A percentile compares a stretch with the other conserved stretches of the same genome.
These are phyloP conservation scores for Heliocidaris erythrogramma DNA, from an alignment of 35 echinoderm and acorn worm genomes.

Conservation along the genomic window DNA sequence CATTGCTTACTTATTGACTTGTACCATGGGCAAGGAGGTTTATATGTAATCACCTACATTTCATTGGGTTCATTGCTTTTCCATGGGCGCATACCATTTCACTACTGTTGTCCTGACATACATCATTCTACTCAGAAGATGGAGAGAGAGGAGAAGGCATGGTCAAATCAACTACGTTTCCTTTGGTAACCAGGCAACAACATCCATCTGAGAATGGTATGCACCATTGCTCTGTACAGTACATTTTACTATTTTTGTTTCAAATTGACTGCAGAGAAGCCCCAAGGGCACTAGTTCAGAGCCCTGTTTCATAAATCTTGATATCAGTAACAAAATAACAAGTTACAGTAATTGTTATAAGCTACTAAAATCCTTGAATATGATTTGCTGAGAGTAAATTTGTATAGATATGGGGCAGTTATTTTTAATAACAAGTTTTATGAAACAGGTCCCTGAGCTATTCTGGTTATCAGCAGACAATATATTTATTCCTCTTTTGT, in stretches of 20 bases:
- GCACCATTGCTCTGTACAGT: neutral
- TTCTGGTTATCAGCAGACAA: too few species aligned
- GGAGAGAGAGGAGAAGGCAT: conserved; percentile 41
- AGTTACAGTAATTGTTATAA: too few species aligned
- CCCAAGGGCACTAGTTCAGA: too few species aligned
- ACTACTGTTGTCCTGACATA: neutral
- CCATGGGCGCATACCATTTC: neutral
- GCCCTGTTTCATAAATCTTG: too few species aligned
- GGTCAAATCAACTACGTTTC: conserved; percentile 33
- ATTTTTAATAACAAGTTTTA: too few species aligned
- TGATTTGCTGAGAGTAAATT: too few species aligned
- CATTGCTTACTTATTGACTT: neutral
- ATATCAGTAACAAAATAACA: too few species aligned
- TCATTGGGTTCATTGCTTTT: neutral
- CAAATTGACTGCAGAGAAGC: neutral
- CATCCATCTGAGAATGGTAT: conserved; percentile 16
- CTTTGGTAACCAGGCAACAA: conserved; percentile 25
- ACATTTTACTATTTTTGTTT: neutral
- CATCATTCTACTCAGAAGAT: conserved; percentile 36
- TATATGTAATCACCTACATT: neutral
- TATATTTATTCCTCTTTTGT: neutral
- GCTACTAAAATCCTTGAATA: too few species aligned
- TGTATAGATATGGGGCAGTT: too few species aligned
- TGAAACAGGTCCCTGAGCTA: too few species aligned
- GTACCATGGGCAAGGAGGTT: neutral